Evolutionary conservation across 2,113 vertebrate species (phyloP), one percentile per base, ranked within the genome.

Genomic region (Mobula birostris): DNA sequence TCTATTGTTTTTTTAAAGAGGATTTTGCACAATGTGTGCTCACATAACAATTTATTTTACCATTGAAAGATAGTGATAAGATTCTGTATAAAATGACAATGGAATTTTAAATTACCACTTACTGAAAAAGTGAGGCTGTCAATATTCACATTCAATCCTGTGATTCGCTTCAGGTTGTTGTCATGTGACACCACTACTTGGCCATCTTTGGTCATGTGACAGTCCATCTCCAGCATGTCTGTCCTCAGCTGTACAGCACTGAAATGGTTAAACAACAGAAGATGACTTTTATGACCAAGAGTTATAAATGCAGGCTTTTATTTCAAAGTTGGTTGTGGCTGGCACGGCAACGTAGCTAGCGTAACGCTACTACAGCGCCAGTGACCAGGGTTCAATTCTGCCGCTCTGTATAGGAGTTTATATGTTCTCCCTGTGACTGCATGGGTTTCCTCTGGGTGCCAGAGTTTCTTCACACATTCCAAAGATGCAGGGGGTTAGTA

Each of bases 211-310:
- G 99, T 99, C 95, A 99, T 96, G 95, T 99, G 98, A 95, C 99
- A 99, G 94, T 99, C 99, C 93, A 99, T 94, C 96, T 99, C 99
- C 97, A 99, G 82, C 99, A 99, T 99, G 95, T 99, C 98, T 9
- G 98, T 99, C 85, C 99, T 98, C 21, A 99, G 66, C 78, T 97
- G 96, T 83, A 99, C 98, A 0, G 99, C 99, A 3, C 99, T 99
- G 95, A 29, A 88, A 70, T 94, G 95, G 95, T 68, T 63, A 36
- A 94, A 94, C 8, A 12, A 27, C 1, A 63, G 27, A 80, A 21
- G 36, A 3, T 19, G 14, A 12, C 24, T 24, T 15, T 68, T 48
- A 48, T 17, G 14, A 80, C n/a, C 76, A 80, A 29, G 27, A 17
- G 61, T 32, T 32, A n/a, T 29, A 90, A 32, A 19, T 32, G 15